Percentiles rank a stretch among this genome's conserved stretches.
These are phyloP conservation scores for Aethina tumida DNA, from an alignment of 1,140 invertebrate genomes.

Conservation along the genomic window DNA sequence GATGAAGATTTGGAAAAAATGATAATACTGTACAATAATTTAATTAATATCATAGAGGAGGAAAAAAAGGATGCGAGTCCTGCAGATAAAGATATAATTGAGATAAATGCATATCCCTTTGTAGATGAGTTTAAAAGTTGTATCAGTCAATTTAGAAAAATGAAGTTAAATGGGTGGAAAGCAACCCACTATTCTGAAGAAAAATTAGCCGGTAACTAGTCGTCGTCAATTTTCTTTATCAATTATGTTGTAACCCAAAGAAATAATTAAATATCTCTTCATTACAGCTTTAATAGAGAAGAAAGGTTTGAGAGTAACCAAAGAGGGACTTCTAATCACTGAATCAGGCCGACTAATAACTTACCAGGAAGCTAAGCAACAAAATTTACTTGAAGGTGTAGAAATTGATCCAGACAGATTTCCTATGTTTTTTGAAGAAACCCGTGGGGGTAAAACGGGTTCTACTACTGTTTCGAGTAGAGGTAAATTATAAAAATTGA, in stretches of 20 bases:
- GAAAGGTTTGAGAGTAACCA: conserved; percentile 15
- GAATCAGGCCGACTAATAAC: conserved; percentile 12
- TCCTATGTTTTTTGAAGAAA: too few species aligned
- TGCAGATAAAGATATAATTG: conserved; percentile 4
- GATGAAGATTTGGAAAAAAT: conserved; percentile 15
- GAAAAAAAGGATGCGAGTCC: conserved; percentile 8
- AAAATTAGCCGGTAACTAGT: conserved; percentile 14
- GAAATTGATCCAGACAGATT: too few species aligned
- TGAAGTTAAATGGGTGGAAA: conserved; percentile 16
- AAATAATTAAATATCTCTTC: conserved; percentile 8
- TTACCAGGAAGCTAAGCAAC: conserved; percentile 17
- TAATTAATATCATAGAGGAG: conserved; percentile 14
- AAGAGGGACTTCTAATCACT: conserved; percentile 16
- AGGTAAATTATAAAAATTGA: conserved; percentile 2
- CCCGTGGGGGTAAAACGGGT: too few species aligned
- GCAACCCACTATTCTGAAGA: conserved; percentile 11
- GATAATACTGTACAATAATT: conserved; percentile 11
- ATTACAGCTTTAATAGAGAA: conserved; percentile 13
- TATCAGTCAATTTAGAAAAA: conserved; percentile 12
- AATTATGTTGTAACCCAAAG: not conserved
- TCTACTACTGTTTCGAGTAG: too few species aligned
- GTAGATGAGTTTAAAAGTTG: conserved; percentile 8
- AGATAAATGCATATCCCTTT: conserved; percentile 7
- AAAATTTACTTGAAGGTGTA: conserved; percentile 17
- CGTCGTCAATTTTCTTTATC: conserved; percentile 1